These are phyloP conservation scores for Rousettus madagascariensis DNA, from an alignment of 2,797 vertebrate species.

Conservation along the genomic window DNA sequence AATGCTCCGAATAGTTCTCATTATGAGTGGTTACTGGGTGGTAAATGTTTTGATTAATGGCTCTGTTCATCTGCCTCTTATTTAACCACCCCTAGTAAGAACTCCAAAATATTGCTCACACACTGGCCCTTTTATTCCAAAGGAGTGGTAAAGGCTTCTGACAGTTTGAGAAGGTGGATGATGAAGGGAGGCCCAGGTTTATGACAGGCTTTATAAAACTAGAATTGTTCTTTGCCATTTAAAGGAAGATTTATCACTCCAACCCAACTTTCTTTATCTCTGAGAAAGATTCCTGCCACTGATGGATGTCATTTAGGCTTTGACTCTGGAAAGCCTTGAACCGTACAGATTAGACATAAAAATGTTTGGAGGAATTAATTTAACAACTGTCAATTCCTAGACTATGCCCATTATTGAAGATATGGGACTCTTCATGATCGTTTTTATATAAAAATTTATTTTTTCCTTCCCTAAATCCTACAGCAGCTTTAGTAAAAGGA, in stretches of 20 bases:
- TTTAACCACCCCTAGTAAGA: slow-evolving; percentile 19
- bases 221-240: not conserved
- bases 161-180: not conserved
- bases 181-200: not conserved
- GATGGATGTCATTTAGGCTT: not conserved
- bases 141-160: not conserved
- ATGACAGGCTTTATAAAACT: slow-evolving; percentile 20
- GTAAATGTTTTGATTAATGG: slow-evolving; percentile 67
- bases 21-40: slow-evolving; percentile 2
- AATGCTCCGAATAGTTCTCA: slow-evolving; percentile 2
- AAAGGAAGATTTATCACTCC: not conserved
- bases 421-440: not conserved
- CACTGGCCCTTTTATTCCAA: not conserved
- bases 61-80: slow-evolving; percentile 29
- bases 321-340: not conserved
- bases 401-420: not conserved
- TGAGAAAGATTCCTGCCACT: not conserved
- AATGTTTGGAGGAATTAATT: not conserved
- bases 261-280: not conserved
- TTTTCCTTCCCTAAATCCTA: not conserved
- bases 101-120: not conserved
- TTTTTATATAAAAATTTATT: not conserved
- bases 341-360: not conserved
- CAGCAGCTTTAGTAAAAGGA: slow-evolving; percentile 5
- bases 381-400: not conserved